phyloP scores from a whole-genome alignment of 2,797 vertebrate genomes.

The Megalops cyprinoides region DNA sequence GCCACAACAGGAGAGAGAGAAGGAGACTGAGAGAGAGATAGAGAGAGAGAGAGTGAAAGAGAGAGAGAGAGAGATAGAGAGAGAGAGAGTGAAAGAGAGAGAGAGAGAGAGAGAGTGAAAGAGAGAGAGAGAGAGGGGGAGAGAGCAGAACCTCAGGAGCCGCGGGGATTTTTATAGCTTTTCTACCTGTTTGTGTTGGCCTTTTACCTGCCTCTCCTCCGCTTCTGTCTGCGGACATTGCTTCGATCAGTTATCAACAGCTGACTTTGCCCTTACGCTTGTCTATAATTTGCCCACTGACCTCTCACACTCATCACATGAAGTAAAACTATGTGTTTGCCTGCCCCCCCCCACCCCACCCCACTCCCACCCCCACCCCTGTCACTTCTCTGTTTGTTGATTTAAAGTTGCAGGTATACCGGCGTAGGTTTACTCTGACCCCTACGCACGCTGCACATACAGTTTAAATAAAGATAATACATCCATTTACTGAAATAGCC shows the following conservation, averaged over 20 bases:
- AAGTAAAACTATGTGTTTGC: neutral
- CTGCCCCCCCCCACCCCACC: neutral
- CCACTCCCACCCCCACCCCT: neutral
- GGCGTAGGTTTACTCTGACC: slow-evolving; percentile 33
- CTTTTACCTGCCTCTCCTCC: slow-evolving; percentile 32
- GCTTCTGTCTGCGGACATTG: too few relatives aligned
- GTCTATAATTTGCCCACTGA: neutral
- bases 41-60: slow-evolving; percentile 25
- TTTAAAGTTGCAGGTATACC: slow-evolving; percentile 48
- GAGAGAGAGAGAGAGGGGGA: slow-evolving; percentile 20
- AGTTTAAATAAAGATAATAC: slow-evolving; percentile 55
- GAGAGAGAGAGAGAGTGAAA: too few relatives aligned
- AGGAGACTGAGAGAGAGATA: slow-evolving; percentile 25
- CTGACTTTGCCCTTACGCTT: slow-evolving; percentile 11
- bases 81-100: slow-evolving; percentile 36
- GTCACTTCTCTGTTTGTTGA: slow-evolving; percentile 41
- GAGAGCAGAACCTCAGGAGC: slow-evolving; percentile 66
- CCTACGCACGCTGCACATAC: slow-evolving; percentile 15
- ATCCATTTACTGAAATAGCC: slow-evolving; percentile 52
- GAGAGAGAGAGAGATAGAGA: too few relatives aligned
- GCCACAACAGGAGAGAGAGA: neutral
- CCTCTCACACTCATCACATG: neutral
- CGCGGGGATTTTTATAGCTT: slow-evolving; percentile 68
- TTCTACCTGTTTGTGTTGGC: slow-evolving; percentile 55
- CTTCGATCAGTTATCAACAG: too few relatives aligned